Base-by-base conservation (phyloP, 2,113 vertebrate genomes). In the Loxodonta africana region DNA sequence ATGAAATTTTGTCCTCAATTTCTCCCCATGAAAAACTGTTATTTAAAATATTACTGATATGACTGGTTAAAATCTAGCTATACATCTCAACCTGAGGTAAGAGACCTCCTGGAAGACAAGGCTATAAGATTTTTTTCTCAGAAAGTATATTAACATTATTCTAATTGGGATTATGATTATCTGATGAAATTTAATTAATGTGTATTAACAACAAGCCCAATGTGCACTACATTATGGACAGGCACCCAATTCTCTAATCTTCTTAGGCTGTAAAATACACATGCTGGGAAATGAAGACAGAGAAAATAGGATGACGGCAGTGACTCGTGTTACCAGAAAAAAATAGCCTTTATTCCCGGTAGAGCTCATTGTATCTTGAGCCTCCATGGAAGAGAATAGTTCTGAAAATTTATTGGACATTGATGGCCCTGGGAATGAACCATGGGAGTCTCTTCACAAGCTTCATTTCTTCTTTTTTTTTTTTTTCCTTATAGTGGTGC, bases 111-210 rank as follows among this genome's bases (percentile, higher is more conserved):
- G 18, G 15, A 48, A 91, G 28, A 81, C 17, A 81, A 33, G 60
- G 91, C 60, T 17, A 80, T 21, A 71, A 84, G 73, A 63, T 67
- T 4, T 46, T 71, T 88, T 83, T 71, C 41, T 85, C 14, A 30
- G 10, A 86, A 89, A 67, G 44, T 21, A 1, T 65, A 77, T 88
- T 73, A 48, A 65, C 12, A 71, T 48, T 78, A 86, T 78, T 87
- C 23, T 90, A 74, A 92, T 92, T 83, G 33, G 33, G 93, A 95
- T 94, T 82, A 48, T 76, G 33, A 86, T 65, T 89, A 84, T 80
- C 86, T 89, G 46, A 67, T 93, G 26, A 62, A 96, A 83, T 95
- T 89, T 26, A 89, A 90, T 95, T 95, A 87, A 18, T 53, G 21
- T 12, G 92, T 53, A 62, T 85, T 86, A 83, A 73, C 78, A 91